Percentiles rank a stretch among this genome's conserved stretches.
These are phyloP conservation scores for Balanococcus diminutus DNA, from an alignment of 2,888 invertebrate genomes.

Conservation along the genomic window DNA sequence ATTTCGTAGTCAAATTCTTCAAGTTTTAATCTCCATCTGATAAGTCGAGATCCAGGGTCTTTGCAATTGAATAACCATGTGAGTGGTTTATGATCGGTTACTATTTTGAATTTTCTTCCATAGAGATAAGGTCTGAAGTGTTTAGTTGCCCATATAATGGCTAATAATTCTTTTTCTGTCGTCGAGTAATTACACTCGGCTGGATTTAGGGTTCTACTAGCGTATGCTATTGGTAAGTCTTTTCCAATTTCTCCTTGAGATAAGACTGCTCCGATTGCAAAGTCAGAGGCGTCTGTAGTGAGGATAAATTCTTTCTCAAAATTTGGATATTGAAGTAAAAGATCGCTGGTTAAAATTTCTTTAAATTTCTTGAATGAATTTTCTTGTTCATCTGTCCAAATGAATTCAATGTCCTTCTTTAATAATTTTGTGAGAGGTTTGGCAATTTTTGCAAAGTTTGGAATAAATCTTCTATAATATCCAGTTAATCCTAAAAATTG, in stretches of 20 bases:
- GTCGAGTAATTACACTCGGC: conserved; percentile 59
- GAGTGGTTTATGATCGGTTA: no score
- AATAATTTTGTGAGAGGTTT: not conserved
- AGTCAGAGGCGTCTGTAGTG: not conserved
- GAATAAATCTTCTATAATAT: conserved; percentile 50
- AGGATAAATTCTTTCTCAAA: conserved; percentile 25
- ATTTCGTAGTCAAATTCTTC: no score
- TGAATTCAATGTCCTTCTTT: not conserved
- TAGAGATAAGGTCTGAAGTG: conserved; percentile 59
- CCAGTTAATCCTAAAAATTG: conserved; percentile 61
- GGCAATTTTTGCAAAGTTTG: conserved; percentile 52
- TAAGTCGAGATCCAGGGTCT: no score
- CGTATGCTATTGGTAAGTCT: conserved; percentile 59
- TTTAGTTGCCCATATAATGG: conserved; percentile 59
- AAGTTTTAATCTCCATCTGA: no score
- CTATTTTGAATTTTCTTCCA: no score
- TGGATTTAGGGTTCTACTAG: conserved; percentile 59
- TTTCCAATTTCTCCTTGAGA: conserved; percentile 13
- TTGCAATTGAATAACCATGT: no score
- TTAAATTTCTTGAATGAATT: not conserved
- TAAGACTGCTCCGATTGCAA: not conserved
- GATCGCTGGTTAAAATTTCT: no score
- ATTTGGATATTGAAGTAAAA: no score
- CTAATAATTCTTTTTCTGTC: conserved; percentile 60
- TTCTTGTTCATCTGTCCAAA: not conserved